These are phyloP conservation scores for Thalpophila matura DNA, from an alignment of 2,888 invertebrate species.

Conservation along the genomic window DNA sequence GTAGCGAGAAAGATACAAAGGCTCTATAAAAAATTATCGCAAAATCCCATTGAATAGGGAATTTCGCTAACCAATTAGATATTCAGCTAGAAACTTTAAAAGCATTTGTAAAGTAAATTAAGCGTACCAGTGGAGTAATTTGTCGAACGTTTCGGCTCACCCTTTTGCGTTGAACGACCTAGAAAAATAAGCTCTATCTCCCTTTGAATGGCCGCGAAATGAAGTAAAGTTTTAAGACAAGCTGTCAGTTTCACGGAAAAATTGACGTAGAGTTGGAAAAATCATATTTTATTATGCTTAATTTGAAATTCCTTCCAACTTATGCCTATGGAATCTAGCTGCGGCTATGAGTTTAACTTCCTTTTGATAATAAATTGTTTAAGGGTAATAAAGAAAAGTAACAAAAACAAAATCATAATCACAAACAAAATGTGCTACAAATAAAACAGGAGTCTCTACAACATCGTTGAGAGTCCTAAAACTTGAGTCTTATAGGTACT, in stretches of 20 bases:
- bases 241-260: constrained; percentile 73
- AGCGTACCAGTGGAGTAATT: constrained; percentile 80
- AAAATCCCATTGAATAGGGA: constrained; percentile 52
- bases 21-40: constrained; percentile 28
- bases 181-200: constrained; percentile 75
- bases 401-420: constrained; percentile 26
- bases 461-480: constrained; percentile 25
- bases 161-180: constrained; percentile 75
- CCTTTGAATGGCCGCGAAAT: constrained; percentile 66
- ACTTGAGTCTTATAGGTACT: constrained; percentile 33
- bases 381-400: constrained; percentile 7
- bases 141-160: constrained; percentile 77
- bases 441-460: constrained; percentile 23
- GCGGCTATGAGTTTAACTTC: background rate
- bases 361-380: constrained; percentile 18
- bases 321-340: background rate
- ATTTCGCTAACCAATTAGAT: constrained; percentile 69
- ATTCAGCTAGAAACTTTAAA: constrained; percentile 77
- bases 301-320: constrained; percentile 19
- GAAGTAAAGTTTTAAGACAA: constrained; percentile 77
- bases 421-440: constrained; percentile 26
- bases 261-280: constrained; percentile 53
- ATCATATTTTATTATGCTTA: constrained; percentile 26
- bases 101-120: constrained; percentile 85
- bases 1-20: constrained; percentile 6